Percentiles rank a stretch among this genome's conserved stretches.
Conservation (phyloP, 2,797 vertebrate genomes). For the Dendrocincla tyrannina region DNA sequence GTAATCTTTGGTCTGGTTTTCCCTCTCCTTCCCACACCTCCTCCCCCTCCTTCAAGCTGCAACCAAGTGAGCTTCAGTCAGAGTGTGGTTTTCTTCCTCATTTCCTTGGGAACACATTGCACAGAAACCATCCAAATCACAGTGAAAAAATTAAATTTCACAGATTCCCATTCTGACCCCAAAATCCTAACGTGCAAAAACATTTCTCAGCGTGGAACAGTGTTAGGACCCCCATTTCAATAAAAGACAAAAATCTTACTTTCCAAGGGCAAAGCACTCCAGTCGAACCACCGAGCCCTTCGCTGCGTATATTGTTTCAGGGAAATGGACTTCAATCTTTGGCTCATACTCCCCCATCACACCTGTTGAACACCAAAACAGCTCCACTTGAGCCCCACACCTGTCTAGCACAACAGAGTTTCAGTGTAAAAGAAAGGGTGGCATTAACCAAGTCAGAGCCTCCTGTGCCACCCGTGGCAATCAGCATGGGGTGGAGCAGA, state of each 20-base stretch:
- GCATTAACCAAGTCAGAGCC: not conserved
- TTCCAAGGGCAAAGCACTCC: constrained; percentile 80
- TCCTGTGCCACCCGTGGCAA: not conserved
- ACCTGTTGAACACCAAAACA: constrained; percentile 82
- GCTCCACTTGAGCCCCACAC: constrained; percentile 30
- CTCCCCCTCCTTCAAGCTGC: not conserved
- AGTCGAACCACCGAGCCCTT: constrained; percentile 79
- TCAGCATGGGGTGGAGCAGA: not conserved
- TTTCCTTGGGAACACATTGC: not conserved
- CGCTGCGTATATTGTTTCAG: constrained; percentile 85
- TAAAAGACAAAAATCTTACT: constrained; percentile 68
- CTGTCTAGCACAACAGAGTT: not conserved
- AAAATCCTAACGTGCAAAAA: not conserved
- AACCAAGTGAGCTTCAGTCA: not conserved
- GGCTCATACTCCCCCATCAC: constrained; percentile 96
- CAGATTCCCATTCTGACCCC: not conserved
- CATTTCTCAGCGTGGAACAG: not conserved
- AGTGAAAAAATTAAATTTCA: not conserved
- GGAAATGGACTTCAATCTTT: constrained; percentile 94
- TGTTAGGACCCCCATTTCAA: not conserved
- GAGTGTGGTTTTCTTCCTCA: fast-evolving
- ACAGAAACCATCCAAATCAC: not conserved
- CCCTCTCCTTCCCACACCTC: not conserved
- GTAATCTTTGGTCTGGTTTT: not conserved
- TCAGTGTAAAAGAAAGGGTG: not conserved